These are phyloP conservation scores for Ganaspis brasiliensis DNA, from an alignment of 2,888 invertebrate genomes.

Conservation along the genomic window DNA sequence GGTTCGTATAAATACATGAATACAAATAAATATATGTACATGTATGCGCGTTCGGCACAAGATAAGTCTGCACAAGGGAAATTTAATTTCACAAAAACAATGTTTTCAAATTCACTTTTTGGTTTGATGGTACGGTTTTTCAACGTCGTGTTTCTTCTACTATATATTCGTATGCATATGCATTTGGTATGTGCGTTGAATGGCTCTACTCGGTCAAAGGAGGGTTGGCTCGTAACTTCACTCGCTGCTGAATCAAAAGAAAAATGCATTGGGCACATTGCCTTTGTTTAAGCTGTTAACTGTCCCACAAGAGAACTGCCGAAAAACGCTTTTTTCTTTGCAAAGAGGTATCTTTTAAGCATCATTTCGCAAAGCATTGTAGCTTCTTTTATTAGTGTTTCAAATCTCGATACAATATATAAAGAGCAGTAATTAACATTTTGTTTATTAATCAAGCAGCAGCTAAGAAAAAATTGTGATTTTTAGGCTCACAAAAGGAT, in stretches of 20 bases:
- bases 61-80: constrained; percentile 38
- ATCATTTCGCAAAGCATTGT: constrained; percentile 23
- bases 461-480: too few relatives aligned
- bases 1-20: too few relatives aligned
- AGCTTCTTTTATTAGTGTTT: constrained; percentile 1
- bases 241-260: constrained; percentile 21
- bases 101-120: constrained; percentile 59
- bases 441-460: too few relatives aligned
- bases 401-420: neutral
- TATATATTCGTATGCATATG: constrained; percentile 48
- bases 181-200: constrained; percentile 59
- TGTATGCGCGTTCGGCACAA: constrained; percentile 23
- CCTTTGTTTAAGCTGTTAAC: constrained; percentile 39
- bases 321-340: constrained; percentile 31
- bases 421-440: too few relatives aligned
- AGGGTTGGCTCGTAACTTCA: constrained; percentile 1
- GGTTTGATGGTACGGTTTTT: constrained; percentile 36
- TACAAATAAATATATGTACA: too few relatives aligned
- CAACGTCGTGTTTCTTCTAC: constrained; percentile 17
- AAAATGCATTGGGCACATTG: constrained; percentile 34
- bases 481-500: too few relatives aligned
- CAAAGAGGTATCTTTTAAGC: constrained; percentile 2
- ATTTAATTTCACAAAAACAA: constrained; percentile 59
- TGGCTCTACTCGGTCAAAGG: constrained; percentile 46
- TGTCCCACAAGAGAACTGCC: constrained; percentile 27